A percentile compares a stretch with the other conserved stretches of the same genome.
phyloP scores from a whole-genome alignment of 2,888 invertebrate species.

The Drosophila merina region DNA sequence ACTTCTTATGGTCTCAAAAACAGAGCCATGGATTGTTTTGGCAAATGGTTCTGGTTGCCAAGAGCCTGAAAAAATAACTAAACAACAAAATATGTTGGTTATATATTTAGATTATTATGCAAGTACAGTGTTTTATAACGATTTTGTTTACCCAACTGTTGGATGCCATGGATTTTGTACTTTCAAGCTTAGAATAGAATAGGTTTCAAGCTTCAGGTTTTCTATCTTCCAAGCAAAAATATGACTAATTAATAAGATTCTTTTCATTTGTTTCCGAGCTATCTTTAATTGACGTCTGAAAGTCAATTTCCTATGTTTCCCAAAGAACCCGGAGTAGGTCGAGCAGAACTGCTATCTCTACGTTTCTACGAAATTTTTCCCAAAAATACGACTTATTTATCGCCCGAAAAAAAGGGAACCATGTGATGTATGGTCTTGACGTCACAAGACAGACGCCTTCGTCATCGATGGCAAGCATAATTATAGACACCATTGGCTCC shows the following conservation, averaged over 20 bases:
- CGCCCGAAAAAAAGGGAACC: slow-evolving; percentile 11
- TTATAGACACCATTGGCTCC: slow-evolving; percentile 22
- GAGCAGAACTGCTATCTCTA: slow-evolving; percentile 1
- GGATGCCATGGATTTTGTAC: too few species aligned
- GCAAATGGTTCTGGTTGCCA: not conserved
- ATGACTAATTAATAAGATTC: not conserved
- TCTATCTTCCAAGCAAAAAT: too few species aligned
- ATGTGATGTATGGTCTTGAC: slow-evolving; percentile 34
- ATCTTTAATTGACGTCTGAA: not conserved
- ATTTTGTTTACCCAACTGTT: not conserved
- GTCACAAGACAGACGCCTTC: slow-evolving; percentile 34
- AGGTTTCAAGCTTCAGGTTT: not conserved
- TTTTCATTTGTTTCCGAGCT: not conserved
- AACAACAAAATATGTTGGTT: not conserved
- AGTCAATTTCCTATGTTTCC: not conserved
- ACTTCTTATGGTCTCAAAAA: slow-evolving; percentile 4
- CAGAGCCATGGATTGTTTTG: not conserved
- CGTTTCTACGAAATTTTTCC: slow-evolving; percentile 14
- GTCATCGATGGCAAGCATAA: slow-evolving; percentile 33
- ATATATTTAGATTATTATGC: too few species aligned
- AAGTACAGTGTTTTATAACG: not conserved
- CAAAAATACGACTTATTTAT: slow-evolving; percentile 5
- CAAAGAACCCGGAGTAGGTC: not conserved
- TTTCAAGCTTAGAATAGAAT: not conserved
- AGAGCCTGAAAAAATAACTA: not conserved